Evolutionary conservation across 2,888 invertebrate species (phyloP), one percentile per base, ranked within the genome.

Genomic region (Cetonia aurata): DNA sequence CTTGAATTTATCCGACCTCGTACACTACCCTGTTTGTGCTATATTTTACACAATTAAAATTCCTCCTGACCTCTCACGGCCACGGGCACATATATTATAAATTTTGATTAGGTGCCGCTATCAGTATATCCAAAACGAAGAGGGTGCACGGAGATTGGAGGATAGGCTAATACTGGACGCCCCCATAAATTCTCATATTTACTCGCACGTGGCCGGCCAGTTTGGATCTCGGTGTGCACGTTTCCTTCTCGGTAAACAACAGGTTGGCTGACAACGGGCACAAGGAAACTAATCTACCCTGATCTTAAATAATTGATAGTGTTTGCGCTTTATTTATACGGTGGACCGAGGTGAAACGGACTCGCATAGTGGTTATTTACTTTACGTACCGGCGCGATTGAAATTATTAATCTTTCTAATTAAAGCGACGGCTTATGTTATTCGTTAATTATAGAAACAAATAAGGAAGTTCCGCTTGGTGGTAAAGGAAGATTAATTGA

Each of bases 281-380:
- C 72, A 75, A 72, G 78, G 75, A 80, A 82, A 79, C 81, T 81
- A 82, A 82, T 82, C 80, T 81, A 77, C 79, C 73, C 72, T 15
- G 70, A 75, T 76, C 75, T 76, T 82, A 80, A 82, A 82, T 82
- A 81, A 82, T 82, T 80, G 79, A 82, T 80, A 80, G 46, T 80
- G 82, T 82, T 82, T 81, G 79, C 80, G 80, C 76, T 77, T 79
- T 80, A 81, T 81, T 81, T 81, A 81, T 81, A 79, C 75, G 75
- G 75, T 65, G 31, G 44, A 41, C 57, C 42, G 12, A 37, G 37
- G 37, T 56, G 52, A 52, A 72, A 56, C 55, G 9, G 41, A n/a
- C 33, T 33, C n/a, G 15, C 37, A 10, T 37, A 37, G 37, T 37
- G 33, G 37, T 6, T 37, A 9, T 33, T 33, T 56, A 15, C 13